Evolutionary conservation across 2,113 vertebrate species (phyloP).

Genomic region (Osmerus eperlanus): DNA sequence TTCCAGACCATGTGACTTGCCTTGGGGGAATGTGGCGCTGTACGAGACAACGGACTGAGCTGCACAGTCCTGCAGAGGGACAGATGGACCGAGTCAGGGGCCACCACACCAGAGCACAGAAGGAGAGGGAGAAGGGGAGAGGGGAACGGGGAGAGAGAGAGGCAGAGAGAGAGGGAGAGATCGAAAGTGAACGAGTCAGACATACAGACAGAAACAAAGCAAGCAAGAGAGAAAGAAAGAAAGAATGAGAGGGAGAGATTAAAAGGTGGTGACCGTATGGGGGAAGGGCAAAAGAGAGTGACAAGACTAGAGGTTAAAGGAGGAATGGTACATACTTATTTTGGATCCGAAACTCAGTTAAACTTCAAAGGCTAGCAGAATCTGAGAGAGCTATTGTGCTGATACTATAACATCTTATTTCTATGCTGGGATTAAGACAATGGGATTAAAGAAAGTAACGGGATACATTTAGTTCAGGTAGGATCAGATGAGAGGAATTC

Average conservation of each 20-base stretch:
- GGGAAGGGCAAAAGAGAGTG: constrained; percentile 12
- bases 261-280: neutral
- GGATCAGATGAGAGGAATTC: constrained; percentile 54
- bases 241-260: constrained; percentile 9
- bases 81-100: constrained; percentile 72
- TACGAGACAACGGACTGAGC: constrained; percentile 46
- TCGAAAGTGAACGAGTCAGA: constrained; percentile 13
- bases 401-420: constrained; percentile 54
- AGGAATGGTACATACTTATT: neutral
- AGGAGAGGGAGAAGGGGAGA: constrained; percentile 20
- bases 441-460: constrained; percentile 67
- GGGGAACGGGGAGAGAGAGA: neutral
- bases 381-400: constrained; percentile 53
- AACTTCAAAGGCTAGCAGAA: constrained; percentile 46
- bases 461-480: constrained; percentile 51
- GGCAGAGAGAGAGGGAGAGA: constrained; percentile 7
- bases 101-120: constrained; percentile 37
- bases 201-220: constrained; percentile 1
- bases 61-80: constrained; percentile 64
- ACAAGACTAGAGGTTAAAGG: constrained; percentile 5
- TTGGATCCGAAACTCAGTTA: constrained; percentile 17
- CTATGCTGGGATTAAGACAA: constrained; percentile 58
- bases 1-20: constrained; percentile 42
- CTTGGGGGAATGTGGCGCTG: constrained; percentile 53
- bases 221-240: neutral